phyloP scores from a whole-genome alignment of 2,888 invertebrate species.

The Chymomyza caudatula region DNA sequence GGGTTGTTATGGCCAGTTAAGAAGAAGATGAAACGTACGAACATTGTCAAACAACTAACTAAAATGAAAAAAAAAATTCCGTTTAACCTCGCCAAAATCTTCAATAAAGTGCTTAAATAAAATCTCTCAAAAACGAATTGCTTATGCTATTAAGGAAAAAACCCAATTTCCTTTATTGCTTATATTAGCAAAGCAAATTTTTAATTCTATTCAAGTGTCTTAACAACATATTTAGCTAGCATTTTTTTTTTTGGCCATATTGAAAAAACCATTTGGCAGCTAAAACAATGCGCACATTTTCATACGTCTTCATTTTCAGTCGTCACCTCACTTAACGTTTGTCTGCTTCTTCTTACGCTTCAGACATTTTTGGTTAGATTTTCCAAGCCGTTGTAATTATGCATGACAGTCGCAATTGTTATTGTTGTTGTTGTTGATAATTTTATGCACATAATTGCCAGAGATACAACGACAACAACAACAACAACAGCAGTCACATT shows the following conservation, averaged over 20 bases:
- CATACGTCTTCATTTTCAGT: slow-evolving; percentile 19
- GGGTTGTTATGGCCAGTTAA: no score
- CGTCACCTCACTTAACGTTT: slow-evolving; percentile 21
- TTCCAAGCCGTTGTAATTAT: slow-evolving; percentile 54
- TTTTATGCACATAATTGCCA: slow-evolving; percentile 67
- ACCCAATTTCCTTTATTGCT: background rate
- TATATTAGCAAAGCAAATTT: background rate
- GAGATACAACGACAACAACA: slow-evolving; percentile 1
- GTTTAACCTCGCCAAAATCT: background rate
- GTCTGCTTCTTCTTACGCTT: background rate
- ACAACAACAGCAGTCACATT: slow-evolving; percentile 21
- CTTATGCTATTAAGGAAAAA: background rate
- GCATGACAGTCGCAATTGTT: slow-evolving; percentile 57
- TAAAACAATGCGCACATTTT: slow-evolving; percentile 3
- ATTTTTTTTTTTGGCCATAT: background rate
- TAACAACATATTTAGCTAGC: background rate
- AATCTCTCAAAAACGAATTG: background rate
- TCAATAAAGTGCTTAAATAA: background rate
- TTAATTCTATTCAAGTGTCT: background rate
- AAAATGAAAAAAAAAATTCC: no score
- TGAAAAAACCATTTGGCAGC: background rate
- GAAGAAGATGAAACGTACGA: no score
- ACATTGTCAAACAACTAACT: no score
- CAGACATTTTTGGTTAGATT: slow-evolving; percentile 38
- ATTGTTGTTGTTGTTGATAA: slow-evolving; percentile 38